Evolutionary conservation across 2,797 vertebrate genomes (phyloP), one percentile per base, ranked within the genome.

Genomic region (Pogoniulus pusillus): DNA sequence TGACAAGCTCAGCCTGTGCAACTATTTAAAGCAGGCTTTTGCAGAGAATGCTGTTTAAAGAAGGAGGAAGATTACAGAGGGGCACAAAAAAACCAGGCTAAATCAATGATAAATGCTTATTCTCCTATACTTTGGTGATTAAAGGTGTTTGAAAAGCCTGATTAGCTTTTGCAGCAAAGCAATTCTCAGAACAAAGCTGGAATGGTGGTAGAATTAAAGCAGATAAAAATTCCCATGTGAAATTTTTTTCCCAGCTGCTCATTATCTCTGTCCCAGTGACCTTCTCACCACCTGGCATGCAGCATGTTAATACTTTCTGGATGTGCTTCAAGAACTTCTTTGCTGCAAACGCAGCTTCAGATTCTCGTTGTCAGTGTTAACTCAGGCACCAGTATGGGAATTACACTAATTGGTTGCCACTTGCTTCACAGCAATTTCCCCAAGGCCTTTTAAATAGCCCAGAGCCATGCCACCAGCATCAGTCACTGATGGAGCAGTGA

Each of bases 211-310:
- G 90, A 95, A 91, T 69, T 62, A 87, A 75, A 78, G 79, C 55
- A 75, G 90, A 91, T 60, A 84, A 70, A 94, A 92, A 78, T 94
- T 96, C 96, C 93, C 35, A 49, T 29, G 94, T 35, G 77, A 93
- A 81, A 76, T 81, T 66, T 63, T 37, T 69, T 68, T 9, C 16
- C 70, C 70, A 71, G 53, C 32, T 80, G n/a, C 81, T 94, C 89
- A 90, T 93, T 95, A 96, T 93, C 93, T 89, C 73, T 76, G 91
- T 93, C 78, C 90, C 73, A 71, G 58, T 95, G 91, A 95, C 95
- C 93, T 95, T 93, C 95, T 93, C 84, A 73, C 78, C 84, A 92
- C 92, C 86, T 89, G 93, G 85, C 35, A 8, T 7, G 3, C 76
- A 81, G 69, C 70, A 47, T 9, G 41, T 74, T 93, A 77, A 91